These are phyloP conservation scores for Drosophila ustulata DNA, from an alignment of 2,888 invertebrate genomes.

Conservation along the genomic window DNA sequence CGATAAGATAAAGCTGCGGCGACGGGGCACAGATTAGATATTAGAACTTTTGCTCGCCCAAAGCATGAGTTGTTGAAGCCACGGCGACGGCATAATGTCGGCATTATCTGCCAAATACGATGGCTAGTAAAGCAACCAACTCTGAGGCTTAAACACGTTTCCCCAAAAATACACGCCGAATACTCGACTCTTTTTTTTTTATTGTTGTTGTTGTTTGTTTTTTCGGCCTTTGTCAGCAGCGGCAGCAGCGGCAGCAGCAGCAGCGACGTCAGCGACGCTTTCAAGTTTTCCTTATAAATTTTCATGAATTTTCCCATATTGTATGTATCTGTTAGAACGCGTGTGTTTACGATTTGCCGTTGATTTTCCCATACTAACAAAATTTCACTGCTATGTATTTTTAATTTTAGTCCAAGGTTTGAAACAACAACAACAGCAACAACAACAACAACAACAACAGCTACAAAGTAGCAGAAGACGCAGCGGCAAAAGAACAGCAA, in stretches of 20 bases:
- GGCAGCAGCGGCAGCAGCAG: neutral
- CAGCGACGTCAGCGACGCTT: conserved; percentile 1
- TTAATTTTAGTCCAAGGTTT: conserved; percentile 85
- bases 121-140: conserved; percentile 25
- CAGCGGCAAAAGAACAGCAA: conserved; percentile 9
- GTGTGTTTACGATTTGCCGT: conserved; percentile 72
- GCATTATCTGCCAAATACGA: conserved; percentile 41
- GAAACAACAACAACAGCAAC: conserved; percentile 65
- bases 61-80: conserved; percentile 51
- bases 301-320: conserved; percentile 21
- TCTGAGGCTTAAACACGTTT: conserved; percentile 45
- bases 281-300: conserved; percentile 17
- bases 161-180: neutral
- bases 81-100: conserved; percentile 29
- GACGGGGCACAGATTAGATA: conserved; percentile 50
- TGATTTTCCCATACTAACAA: conserved; percentile 72
- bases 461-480: conserved; percentile 3
- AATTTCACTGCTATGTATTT: conserved; percentile 71
- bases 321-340: conserved; percentile 13
- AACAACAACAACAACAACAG: conserved; percentile 57
- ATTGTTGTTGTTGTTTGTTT: neutral
- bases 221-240: neutral
- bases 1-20: conserved; percentile 69
- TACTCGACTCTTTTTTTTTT: conserved; percentile 18
- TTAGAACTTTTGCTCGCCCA: conserved; percentile 37